Base-by-base conservation (phyloP, 2,888 invertebrate species). In the Eustalomyia histrio region DNA sequence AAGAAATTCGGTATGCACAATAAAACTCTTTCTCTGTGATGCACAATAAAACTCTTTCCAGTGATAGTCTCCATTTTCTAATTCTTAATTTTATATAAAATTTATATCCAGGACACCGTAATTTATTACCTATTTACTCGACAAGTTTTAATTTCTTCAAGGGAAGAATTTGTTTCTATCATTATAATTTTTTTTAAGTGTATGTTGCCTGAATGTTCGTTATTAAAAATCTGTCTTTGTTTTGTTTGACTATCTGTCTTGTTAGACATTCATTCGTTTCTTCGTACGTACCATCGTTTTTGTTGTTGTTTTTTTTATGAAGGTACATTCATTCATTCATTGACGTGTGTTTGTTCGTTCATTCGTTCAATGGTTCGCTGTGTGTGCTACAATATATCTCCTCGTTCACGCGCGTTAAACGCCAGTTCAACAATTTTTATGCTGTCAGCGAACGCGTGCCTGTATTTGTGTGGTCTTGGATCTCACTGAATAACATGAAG, bases 361-460 rank as follows among this genome's bases (percentile, higher is more conserved):
- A 74, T 73, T 76, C 68, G 17, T 65, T 71, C 65, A 65, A 53
- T 72, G 60, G 58, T 52, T 17, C 61, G 52, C 33, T 43, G 63
- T 78, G 78, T 78, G 78, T 61, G 76, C 84, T 86, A 84, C 87
- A 86, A 87, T 88, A 88, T 89, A 87, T 89, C 89, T 87, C 88
- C 87, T 88, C 88, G 89, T 89, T 88, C 88, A 87, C 86, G 88
- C 88, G 89, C 88, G 89, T 89, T 90, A 89, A 89, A 89, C 88
- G 89, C 89, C 90, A 89, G 86, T 87, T 87, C 88, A 89, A 89
- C 89, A 89, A 90, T 90, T 90, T 89, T 89, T 88, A 89, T 89
- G 89, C 90, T 90, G 90, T 89, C 90, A 90, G 89, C 89, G 86
- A 90, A 89, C 90, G 90, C 90, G 90, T 90, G 90, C 90, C 90